Percentiles rank a stretch among this genome's conserved stretches.
Conservation (phyloP, 2,797 vertebrate species). For the Hydrolagus colliei region DNA sequence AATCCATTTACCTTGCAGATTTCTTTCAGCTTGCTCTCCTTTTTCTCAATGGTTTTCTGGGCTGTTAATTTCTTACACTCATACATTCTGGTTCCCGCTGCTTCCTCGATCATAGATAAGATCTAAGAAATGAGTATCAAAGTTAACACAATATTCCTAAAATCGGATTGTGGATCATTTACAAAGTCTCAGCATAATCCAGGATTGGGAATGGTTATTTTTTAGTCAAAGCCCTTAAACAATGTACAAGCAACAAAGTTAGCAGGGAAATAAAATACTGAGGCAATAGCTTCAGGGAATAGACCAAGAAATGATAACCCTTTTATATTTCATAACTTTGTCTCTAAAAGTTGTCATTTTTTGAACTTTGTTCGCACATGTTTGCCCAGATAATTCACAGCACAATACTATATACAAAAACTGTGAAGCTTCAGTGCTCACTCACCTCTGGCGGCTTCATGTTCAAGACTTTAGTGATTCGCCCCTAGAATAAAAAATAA, state of each 20-base stretch:
- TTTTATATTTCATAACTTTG: too few species aligned
- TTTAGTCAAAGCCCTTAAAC: too few species aligned
- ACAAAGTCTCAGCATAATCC: neutral
- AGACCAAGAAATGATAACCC: too few species aligned
- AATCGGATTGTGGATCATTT: neutral
- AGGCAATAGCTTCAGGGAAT: too few species aligned
- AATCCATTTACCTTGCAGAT: constrained; percentile 69
- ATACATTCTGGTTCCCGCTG: constrained; percentile 92
- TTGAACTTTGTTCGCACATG: neutral
- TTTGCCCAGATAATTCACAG: neutral
- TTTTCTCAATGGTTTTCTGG: constrained; percentile 93
- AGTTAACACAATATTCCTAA: constrained; percentile 30
- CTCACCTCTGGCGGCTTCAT: constrained; percentile 96
- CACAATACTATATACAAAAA: neutral
- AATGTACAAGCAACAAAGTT: too few species aligned
- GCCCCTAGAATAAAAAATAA: constrained; percentile 62
- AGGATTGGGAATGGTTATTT: neutral
- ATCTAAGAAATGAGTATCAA: constrained; percentile 60
- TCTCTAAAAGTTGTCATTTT: too few species aligned
- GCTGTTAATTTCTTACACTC: constrained; percentile 82
- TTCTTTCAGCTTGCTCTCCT: constrained; percentile 81
- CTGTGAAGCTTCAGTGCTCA: neutral
- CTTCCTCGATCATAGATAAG: constrained; percentile 92
- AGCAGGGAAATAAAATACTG: too few species aligned
- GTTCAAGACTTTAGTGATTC: constrained; percentile 92